A percentile compares a stretch with the other conserved stretches of the same genome.
phyloP scores from a whole-genome alignment of 1,140 invertebrate genomes.

The Psilanteris sp. region DNA sequence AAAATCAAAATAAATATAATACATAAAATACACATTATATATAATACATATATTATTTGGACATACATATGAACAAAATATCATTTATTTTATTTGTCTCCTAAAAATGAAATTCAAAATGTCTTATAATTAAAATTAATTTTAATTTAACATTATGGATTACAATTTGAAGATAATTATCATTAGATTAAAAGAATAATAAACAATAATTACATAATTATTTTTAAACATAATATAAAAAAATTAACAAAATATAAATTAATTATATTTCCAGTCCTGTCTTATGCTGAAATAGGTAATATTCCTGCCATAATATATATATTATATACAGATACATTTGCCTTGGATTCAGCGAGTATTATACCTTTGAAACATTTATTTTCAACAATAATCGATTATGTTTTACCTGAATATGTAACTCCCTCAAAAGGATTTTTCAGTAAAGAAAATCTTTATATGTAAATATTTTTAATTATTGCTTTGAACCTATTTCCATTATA shows the following conservation, averaged over 20 bases:
- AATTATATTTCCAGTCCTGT: slow-evolving; percentile 68
- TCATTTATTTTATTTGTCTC: too few relatives aligned
- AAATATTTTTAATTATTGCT: too few relatives aligned
- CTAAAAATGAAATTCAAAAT: too few relatives aligned
- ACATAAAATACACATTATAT: too few relatives aligned
- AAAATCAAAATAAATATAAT: too few relatives aligned
- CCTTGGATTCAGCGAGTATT: slow-evolving; percentile 69
- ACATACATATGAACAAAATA: too few relatives aligned
- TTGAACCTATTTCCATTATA: too few relatives aligned
- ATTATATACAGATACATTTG: slow-evolving; percentile 73
- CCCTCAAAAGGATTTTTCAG: slow-evolving; percentile 67
- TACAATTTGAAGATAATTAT: too few relatives aligned
- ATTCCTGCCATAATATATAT: slow-evolving; percentile 68
- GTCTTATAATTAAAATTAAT: too few relatives aligned
- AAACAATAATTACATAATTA: slow-evolving; percentile 11
- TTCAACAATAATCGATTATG: slow-evolving; percentile 58
- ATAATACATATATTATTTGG: too few relatives aligned
- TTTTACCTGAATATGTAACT: slow-evolving; percentile 57
- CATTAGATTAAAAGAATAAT: slow-evolving; percentile 20
- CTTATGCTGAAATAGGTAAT: slow-evolving; percentile 71
- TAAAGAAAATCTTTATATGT: slow-evolving; percentile 78
- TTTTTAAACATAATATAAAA: slow-evolving; percentile 8
- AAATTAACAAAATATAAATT: not conserved
- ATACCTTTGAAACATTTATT: slow-evolving; percentile 71
- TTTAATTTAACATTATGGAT: too few relatives aligned